Evolutionary conservation across 2,797 vertebrate species (phyloP), one percentile per base, ranked within the genome.

Genomic region (Labroides dimidiatus): DNA sequence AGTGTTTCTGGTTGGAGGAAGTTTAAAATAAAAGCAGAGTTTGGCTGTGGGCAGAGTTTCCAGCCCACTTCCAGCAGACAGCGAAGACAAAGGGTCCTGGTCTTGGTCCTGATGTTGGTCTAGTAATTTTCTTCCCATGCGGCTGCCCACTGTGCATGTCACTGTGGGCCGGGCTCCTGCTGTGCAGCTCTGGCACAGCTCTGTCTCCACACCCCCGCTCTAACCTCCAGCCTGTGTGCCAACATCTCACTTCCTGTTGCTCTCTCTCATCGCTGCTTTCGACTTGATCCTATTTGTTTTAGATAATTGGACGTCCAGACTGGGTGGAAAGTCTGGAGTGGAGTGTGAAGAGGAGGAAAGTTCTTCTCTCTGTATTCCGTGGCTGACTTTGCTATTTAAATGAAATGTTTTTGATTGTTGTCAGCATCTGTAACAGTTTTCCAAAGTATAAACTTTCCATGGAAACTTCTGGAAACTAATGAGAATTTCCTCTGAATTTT

Each of bases 71-170:
- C 30, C 42, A 62, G 20, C 36, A 55, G 24, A 16, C 64, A 58
- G 14, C 33, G 21, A 45, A 17, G 47, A 53, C 27, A 49, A 59
- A 41, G 7, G 27, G 47, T 12, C 19, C 24, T 7, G 11, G 17
- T 39, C 54, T 49, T 21, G 24, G 42, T 54, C 36, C 64, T 27
- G 59, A 15, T 74, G 77, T 56, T 78, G 77, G 56, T 75, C 63
- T 13, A 43, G 47, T 78, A 5, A 15, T 68, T 72, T 70, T 78
- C 78, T 74, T 81, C 75, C 75, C 84, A 78, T 63, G 79, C 41
- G 37, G 69, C 54, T 52, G 30, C 82, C 79, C 51, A 50, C 76
- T 80, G 84, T 77, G 81, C 51, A 12, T 73, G 86, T 87, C 84
- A 72, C 65, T 77, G 69, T 55, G 72, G 64, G 76, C 58, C 66